phyloP scores from a whole-genome alignment of 2,888 invertebrate genomes.

The Nephrocerus scutellatus region DNA sequence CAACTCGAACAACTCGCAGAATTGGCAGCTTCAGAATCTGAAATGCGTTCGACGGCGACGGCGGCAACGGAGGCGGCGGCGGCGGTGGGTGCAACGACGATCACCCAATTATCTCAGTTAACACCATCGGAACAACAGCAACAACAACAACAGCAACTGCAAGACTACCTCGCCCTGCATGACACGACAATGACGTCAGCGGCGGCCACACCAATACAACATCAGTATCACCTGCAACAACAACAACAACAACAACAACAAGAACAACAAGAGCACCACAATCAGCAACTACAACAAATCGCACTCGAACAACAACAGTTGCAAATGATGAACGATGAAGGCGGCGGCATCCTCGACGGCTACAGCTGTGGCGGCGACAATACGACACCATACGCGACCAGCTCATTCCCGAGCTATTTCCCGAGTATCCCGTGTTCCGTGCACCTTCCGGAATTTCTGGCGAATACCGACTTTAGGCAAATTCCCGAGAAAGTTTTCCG shows the following conservation, averaged over 20 bases:
- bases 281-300: slow-evolving; percentile 9
- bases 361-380: too few species aligned
- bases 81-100: slow-evolving; percentile 16
- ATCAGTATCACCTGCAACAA: slow-evolving; percentile 26
- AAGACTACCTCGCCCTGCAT: slow-evolving; percentile 35
- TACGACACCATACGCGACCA: slow-evolving; percentile 21
- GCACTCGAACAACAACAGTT: slow-evolving; percentile 1
- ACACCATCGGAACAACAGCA: slow-evolving; percentile 13
- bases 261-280: slow-evolving; percentile 18
- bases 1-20: slow-evolving; percentile 40
- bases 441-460: slow-evolving; percentile 36
- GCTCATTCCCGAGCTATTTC: slow-evolving; percentile 27
- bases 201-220: slow-evolving; percentile 26
- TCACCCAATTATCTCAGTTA: slow-evolving; percentile 8
- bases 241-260: slow-evolving; percentile 22
- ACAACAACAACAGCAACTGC: slow-evolving; percentile 29
- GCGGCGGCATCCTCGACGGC: background rate
- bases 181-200: slow-evolving; percentile 15
- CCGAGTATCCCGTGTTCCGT: slow-evolving; percentile 28
- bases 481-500: slow-evolving; percentile 34
- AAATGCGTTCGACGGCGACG: slow-evolving; percentile 35
- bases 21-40: slow-evolving; percentile 38
- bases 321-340: background rate
- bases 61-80: slow-evolving; percentile 22
- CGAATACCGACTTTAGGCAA: slow-evolving; percentile 41